These are phyloP conservation scores for Pristionchus japonicus DNA, from an alignment of 2,888 invertebrate species.

Conservation along the genomic window DNA sequence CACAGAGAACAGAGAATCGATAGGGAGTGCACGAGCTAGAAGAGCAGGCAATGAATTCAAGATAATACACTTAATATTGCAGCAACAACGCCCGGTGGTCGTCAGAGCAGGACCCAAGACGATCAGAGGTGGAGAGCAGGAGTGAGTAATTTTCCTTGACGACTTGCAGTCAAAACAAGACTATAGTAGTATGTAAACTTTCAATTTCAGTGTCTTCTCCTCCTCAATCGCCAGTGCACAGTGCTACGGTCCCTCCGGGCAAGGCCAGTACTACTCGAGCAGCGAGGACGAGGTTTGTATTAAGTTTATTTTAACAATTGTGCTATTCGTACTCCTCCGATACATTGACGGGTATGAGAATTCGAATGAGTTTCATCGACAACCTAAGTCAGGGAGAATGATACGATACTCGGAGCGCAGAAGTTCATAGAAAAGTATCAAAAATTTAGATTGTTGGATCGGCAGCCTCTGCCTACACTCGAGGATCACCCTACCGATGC, in stretches of 20 bases:
- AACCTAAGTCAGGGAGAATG: too few relatives aligned
- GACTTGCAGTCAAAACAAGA: background rate
- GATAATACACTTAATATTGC: too few relatives aligned
- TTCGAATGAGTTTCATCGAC: too few relatives aligned
- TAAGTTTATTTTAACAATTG: too few relatives aligned
- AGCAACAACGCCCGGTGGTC: conserved; percentile 39
- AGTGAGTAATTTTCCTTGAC: conserved; percentile 45
- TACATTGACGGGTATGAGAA: too few relatives aligned
- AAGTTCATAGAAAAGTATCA: too few relatives aligned
- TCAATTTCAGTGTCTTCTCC: conserved; percentile 51
- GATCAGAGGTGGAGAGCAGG: conserved; percentile 50
- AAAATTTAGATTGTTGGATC: conserved; percentile 24
- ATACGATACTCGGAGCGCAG: too few relatives aligned
- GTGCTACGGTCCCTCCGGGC: conserved; percentile 14
- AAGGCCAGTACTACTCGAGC: background rate
- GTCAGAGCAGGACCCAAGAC: conserved; percentile 51
- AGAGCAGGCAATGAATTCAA: too few relatives aligned
- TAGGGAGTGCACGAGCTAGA: too few relatives aligned
- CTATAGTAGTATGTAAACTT: background rate
- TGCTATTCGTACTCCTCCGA: too few relatives aligned
- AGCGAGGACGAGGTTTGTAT: conserved; percentile 1
- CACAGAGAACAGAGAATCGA: too few relatives aligned
- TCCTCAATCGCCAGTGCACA: conserved; percentile 46
- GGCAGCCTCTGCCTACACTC: conserved; percentile 2
- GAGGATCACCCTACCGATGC: conserved; percentile 59